phyloP scores from a whole-genome alignment of 2,797 vertebrate species.

The Labroides dimidiatus region DNA sequence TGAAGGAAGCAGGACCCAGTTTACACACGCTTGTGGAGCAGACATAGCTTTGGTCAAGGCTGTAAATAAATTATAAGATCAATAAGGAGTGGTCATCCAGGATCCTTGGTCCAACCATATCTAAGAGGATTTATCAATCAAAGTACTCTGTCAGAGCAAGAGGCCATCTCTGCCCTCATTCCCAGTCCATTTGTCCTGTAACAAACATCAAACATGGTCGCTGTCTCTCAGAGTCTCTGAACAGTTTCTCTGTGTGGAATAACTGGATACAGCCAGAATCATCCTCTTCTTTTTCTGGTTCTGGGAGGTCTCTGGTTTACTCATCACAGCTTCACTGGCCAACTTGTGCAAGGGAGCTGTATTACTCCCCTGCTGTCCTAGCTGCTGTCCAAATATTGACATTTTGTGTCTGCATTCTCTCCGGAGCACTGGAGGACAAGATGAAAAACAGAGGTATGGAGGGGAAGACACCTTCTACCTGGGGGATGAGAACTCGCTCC shows the following conservation, averaged over 20 bases:
- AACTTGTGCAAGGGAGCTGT: slow-evolving; percentile 50
- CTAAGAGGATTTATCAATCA: slow-evolving; percentile 62
- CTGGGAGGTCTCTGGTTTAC: slow-evolving; percentile 72
- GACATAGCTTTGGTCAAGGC: not conserved
- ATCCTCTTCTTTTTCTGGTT: slow-evolving; percentile 52
- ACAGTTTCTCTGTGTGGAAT: slow-evolving; percentile 59
- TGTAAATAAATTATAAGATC: slow-evolving; percentile 10
- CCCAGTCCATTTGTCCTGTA: slow-evolving; percentile 24
- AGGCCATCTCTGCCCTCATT: slow-evolving; percentile 58
- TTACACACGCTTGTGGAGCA: not conserved
- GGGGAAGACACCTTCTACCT: slow-evolving; percentile 59
- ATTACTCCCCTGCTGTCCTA: slow-evolving; percentile 47
- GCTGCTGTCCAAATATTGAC: slow-evolving; percentile 80
- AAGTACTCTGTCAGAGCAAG: slow-evolving; percentile 47
- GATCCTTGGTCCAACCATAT: slow-evolving; percentile 37
- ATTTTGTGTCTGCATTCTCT: slow-evolving; percentile 66
- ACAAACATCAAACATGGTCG: slow-evolving; percentile 56
- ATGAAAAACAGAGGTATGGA: slow-evolving; percentile 67
- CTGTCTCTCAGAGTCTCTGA: slow-evolving; percentile 38
- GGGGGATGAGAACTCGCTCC: slow-evolving; percentile 26
- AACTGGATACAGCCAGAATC: slow-evolving; percentile 42
- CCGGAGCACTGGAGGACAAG: slow-evolving; percentile 60
- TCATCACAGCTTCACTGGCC: slow-evolving; percentile 64
- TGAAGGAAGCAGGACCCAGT: not conserved
- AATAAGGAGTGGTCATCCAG: slow-evolving; percentile 53